Evolutionary conservation across 2,888 invertebrate species (phyloP).

Genomic region (Linnaemya tessellans): DNA sequence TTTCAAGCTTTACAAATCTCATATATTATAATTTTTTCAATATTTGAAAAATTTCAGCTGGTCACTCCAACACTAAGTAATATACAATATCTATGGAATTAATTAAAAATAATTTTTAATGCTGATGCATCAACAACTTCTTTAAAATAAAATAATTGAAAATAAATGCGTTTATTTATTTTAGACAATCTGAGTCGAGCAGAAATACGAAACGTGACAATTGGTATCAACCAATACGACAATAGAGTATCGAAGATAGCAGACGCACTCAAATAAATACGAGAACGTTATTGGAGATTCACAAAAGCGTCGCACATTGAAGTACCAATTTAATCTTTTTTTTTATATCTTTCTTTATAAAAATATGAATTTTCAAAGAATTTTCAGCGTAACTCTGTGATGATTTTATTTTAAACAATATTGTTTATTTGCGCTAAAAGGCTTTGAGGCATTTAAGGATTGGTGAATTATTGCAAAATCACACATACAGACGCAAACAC

Average conservation of each 20-base stretch:
- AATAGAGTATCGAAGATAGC: not conserved
- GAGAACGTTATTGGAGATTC: slow-evolving; percentile 47
- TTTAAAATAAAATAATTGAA: slow-evolving; percentile 3
- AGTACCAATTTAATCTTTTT: slow-evolving; percentile 37
- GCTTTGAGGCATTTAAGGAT: no score
- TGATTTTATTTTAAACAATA: slow-evolving; percentile 4
- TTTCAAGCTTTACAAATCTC: no score
- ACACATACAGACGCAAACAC: no score
- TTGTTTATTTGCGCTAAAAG: slow-evolving; percentile 45
- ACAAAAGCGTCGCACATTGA: not conserved
- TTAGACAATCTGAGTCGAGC: slow-evolving; percentile 38
- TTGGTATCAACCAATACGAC: slow-evolving; percentile 22
- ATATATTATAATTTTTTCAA: no score
- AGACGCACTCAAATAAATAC: slow-evolving; percentile 17
- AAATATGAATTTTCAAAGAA: slow-evolving; percentile 57
- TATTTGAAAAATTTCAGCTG: no score
- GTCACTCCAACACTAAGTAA: no score
- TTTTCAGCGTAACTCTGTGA: slow-evolving; percentile 12
- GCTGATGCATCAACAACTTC: slow-evolving; percentile 12
- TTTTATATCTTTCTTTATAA: slow-evolving; percentile 52
- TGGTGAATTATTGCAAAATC: no score
- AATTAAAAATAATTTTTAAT: not conserved
- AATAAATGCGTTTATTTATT: slow-evolving; percentile 31
- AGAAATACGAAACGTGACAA: slow-evolving; percentile 43
- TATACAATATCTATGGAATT: not conserved